Conservation (phyloP, 2,888 invertebrate species). For the Arctia plantaginis region DNA sequence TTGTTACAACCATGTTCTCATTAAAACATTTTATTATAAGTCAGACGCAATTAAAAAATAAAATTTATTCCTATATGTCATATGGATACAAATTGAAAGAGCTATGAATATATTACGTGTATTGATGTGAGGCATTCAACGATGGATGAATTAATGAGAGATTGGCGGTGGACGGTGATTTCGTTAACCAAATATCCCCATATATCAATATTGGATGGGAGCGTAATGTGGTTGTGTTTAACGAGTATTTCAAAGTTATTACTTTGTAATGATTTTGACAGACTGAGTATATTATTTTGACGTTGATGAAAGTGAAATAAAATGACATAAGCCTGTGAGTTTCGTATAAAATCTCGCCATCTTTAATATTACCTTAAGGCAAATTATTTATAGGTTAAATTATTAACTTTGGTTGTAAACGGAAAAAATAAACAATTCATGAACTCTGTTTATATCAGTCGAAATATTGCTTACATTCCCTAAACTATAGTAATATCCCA, state of each 20-base stretch:
- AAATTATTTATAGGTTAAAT: no score
- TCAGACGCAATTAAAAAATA: neutral
- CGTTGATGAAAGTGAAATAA: neutral
- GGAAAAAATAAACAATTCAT: no score
- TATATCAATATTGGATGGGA: constrained; percentile 8
- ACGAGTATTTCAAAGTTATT: neutral
- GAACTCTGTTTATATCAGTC: no score
- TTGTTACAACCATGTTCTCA: no score
- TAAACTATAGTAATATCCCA: no score
- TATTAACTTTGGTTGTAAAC: no score
- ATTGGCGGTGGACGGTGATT: constrained; percentile 7
- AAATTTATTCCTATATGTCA: neutral
- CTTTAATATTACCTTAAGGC: no score
- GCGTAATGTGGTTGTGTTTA: neutral
- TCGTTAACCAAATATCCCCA: constrained; percentile 19
- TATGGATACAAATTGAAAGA: neutral
- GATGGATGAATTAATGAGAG: constrained; percentile 39
- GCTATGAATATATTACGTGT: constrained; percentile 27
- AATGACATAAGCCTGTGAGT: neutral
- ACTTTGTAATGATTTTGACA: neutral
- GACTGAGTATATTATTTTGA: neutral
- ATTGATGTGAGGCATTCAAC: constrained; percentile 35
- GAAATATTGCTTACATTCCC: no score
- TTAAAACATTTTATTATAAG: no score
- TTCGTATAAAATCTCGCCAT: neutral